phyloP scores from a whole-genome alignment of 2,888 invertebrate genomes.

The Gisinianus flammeolus region DNA sequence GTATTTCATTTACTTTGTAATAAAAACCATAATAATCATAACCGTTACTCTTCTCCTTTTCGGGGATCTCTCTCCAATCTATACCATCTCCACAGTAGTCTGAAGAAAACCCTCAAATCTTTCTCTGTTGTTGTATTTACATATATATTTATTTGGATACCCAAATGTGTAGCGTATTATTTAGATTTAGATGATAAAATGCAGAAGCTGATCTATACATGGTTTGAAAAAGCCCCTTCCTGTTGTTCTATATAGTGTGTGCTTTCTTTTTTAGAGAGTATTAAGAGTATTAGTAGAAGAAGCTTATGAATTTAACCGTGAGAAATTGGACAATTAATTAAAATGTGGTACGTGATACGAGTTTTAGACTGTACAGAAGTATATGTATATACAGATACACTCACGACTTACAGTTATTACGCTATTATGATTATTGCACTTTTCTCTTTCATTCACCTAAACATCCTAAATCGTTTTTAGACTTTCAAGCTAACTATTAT shows the following conservation, averaged over 20 bases:
- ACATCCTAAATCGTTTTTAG: too few relatives aligned
- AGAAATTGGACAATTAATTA: background rate
- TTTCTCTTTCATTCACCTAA: background rate
- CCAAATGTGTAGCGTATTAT: background rate
- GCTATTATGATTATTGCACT: too few relatives aligned
- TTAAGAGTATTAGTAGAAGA: too few relatives aligned
- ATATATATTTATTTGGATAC: background rate
- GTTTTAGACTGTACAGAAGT: too few relatives aligned
- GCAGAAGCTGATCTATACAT: background rate
- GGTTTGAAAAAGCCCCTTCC: background rate
- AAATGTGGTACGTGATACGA: too few relatives aligned
- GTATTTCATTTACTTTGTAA: slow-evolving; percentile 13
- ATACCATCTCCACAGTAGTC: background rate
- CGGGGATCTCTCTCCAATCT: background rate
- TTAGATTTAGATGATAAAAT: background rate
- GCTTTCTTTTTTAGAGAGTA: background rate
- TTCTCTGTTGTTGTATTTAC: too few relatives aligned
- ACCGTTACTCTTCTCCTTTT: background rate
- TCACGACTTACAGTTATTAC: too few relatives aligned
- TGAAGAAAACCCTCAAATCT: too few relatives aligned
- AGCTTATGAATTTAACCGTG: too few relatives aligned
- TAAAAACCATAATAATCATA: slow-evolving; percentile 19
- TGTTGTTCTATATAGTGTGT: background rate
- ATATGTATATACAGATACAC: too few relatives aligned
- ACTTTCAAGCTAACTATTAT: too few relatives aligned